Base-by-base conservation (phyloP, 2,888 invertebrate genomes). In the Lochmaea capreae region DNA sequence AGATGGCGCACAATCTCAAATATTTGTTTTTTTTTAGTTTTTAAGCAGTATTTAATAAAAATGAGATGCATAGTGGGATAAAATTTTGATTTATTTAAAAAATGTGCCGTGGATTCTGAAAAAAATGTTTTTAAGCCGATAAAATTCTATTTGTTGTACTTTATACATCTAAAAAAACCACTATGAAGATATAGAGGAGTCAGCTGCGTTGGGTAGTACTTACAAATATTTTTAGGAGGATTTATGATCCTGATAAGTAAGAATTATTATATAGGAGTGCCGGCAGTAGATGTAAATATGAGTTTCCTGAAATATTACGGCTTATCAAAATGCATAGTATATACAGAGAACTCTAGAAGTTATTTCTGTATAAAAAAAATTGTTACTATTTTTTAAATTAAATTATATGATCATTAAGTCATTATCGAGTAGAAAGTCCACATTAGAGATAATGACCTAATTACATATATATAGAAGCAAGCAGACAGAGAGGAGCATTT, bases 231-330 rank as follows among this genome's bases (percentile, higher is more conserved):
- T 42, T 65, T 54, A 65, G 26, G 8, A 57, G 52, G 70, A 73
- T 73, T 73, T 73, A 73, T 69, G 73, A 65, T 59, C 16, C 66
- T 70, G 73, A 73, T 73, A 73, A 73, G 70, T 73, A 33, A 54
- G 66, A 66, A 73, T 73, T 70, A 73, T 43, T 3, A 10, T 10
- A 43, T 57, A 62, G 14, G 61, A 18, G 70, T 69, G 57, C 52
- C 52, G 67, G 62, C 70, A 69, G 70, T 67, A 62, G 33, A 70
- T 70, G 73, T 73, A 73, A 73, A 73, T 73, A 73, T 70, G 59
- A 61, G 61, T 70, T 61, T 57, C 54, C 66, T 73, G 67, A 73
- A 62, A 57, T 67, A 67, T 70, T 63, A 65, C 58, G 54, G n/a
- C 43, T 46, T 67, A 54, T 18, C 52, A 54, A 18, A 54, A 54